These are phyloP conservation scores for Pseudorhiza aurosa DNA, from an alignment of 30 jellyfish, hydroid and myxozoan genomes.

Conservation along the genomic window DNA sequence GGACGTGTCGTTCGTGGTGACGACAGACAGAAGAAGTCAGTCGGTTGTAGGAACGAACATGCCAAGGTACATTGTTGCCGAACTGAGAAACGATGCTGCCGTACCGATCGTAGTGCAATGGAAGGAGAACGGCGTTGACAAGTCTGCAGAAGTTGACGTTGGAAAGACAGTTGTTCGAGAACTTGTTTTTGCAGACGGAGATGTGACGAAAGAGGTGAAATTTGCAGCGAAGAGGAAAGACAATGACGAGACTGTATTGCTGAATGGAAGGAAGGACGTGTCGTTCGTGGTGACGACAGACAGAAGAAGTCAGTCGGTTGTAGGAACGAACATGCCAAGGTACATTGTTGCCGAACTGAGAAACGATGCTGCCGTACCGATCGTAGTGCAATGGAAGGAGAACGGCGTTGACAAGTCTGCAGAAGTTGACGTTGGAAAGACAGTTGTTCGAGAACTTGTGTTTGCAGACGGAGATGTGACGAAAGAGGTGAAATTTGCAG, in stretches of 20 bases:
- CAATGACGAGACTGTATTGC: constrained; percentile 3
- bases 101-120: neutral
- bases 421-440: neutral
- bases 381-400: neutral
- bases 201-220: constrained; percentile 1
- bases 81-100: neutral
- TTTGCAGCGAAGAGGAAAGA: constrained; percentile 17
- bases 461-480: constrained; percentile 6
- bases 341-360: constrained; percentile 8
- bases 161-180: neutral
- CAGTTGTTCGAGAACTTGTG: neutral
- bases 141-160: neutral
- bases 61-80: constrained; percentile 5
- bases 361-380: constrained; percentile 11
- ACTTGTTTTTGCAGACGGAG: constrained; percentile 11
- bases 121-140: neutral
- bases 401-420: constrained; percentile 2
- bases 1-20: neutral
- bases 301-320: constrained; percentile 1
- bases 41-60: constrained; percentile 1
- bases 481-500: constrained; percentile 5
- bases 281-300: constrained; percentile 2
- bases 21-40: neutral
- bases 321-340: constrained; percentile 5
- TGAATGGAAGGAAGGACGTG: neutral